Conservation (phyloP, 2,888 invertebrate species). For the Gymnosoma rotundatum region DNA sequence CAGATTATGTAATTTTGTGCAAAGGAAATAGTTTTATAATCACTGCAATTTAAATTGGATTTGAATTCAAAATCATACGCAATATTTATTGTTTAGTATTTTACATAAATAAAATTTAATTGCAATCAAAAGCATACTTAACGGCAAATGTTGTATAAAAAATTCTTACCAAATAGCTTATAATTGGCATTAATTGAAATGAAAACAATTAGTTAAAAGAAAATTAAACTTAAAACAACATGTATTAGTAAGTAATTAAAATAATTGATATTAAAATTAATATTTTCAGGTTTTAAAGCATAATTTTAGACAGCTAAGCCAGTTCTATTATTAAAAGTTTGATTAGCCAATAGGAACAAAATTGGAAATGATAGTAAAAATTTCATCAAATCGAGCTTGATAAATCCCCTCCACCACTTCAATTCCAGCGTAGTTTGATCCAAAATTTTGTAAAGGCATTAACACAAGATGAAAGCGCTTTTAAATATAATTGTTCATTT, state of each 20-base stretch:
- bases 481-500: neutral
- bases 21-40: slow-evolving; percentile 41
- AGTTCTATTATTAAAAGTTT: too few species aligned
- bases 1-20: neutral
- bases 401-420: too few species aligned
- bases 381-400: too few species aligned
- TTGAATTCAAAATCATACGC: slow-evolving; percentile 38
- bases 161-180: neutral
- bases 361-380: too few species aligned
- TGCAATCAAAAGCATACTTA: neutral
- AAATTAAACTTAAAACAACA: neutral
- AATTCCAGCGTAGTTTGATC: too few species aligned
- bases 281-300: too few species aligned
- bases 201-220: slow-evolving; percentile 15
- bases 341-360: too few species aligned
- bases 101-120: neutral
- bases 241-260: too few species aligned
- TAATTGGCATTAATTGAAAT: neutral
- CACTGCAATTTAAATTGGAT: slow-evolving; percentile 25
- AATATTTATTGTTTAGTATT: slow-evolving; percentile 11
- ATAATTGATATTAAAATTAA: too few species aligned
- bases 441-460: too few species aligned
- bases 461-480: neutral
- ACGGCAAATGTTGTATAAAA: neutral
- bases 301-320: too few species aligned